phyloP scores from a whole-genome alignment of 2,113 vertebrate genomes.

The Hydrochoerus hydrochaeris region DNA sequence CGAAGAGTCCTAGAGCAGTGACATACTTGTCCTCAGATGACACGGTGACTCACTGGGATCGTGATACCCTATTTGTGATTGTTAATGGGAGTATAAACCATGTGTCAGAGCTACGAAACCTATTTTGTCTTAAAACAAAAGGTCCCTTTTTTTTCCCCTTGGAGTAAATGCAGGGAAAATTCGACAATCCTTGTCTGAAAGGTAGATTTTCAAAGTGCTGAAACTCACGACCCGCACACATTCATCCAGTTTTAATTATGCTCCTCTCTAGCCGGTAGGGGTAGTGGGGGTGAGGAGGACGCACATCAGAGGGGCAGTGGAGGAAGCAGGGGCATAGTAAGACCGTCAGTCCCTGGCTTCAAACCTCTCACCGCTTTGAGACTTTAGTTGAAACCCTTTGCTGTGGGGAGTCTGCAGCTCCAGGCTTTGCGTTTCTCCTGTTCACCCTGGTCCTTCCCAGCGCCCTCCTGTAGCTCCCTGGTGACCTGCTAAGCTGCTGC shows the following conservation, averaged over 20 bases:
- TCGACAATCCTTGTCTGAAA: background rate
- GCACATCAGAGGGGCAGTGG: background rate
- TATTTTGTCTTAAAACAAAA: conserved; percentile 11
- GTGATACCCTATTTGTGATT: conserved; percentile 46
- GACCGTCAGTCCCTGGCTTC: background rate
- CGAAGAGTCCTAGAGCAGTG: background rate
- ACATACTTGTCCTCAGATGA: background rate
- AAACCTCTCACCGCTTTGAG: background rate
- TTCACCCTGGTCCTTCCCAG: background rate
- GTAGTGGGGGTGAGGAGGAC: background rate
- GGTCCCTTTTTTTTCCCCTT: background rate
- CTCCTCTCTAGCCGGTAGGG: background rate
- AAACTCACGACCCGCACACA: background rate
- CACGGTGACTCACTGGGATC: background rate
- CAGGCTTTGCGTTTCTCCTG: background rate
- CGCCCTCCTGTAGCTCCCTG: too few relatives aligned
- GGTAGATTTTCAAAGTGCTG: background rate
- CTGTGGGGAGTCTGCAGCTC: background rate
- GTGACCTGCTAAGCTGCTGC: background rate
- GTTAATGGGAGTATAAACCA: conserved; percentile 20
- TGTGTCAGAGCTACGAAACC: conserved; percentile 7
- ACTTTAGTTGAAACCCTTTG: background rate
- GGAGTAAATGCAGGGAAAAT: background rate
- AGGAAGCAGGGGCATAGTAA: background rate
- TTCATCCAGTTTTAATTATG: background rate